Percentiles rank a stretch among this genome's conserved stretches.
Conservation (phyloP, 2,888 invertebrate species). For the Crioceris asparagi region DNA sequence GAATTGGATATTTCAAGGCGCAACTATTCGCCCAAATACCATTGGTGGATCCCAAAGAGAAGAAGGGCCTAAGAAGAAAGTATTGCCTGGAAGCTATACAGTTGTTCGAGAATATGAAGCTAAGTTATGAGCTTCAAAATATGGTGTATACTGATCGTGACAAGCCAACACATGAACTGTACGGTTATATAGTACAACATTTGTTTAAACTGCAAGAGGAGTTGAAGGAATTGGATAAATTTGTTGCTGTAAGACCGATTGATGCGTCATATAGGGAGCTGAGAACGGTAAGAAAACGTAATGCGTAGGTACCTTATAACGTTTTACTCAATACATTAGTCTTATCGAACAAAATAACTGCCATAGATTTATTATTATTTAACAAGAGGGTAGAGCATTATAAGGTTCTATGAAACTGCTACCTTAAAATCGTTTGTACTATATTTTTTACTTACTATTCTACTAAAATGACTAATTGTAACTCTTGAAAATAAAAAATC, state of each 20-base stretch:
- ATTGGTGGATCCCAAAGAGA: constrained; percentile 74
- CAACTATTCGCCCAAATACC: constrained; percentile 52
- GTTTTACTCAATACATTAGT: too few relatives aligned
- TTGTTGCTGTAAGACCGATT: constrained; percentile 46
- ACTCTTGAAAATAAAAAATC: too few relatives aligned
- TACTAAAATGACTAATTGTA: too few relatives aligned
- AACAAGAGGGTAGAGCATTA: too few relatives aligned
- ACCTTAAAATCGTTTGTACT: too few relatives aligned
- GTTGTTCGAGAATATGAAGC: constrained; percentile 45
- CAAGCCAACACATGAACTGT: constrained; percentile 41
- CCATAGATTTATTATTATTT: too few relatives aligned
- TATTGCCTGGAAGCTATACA: constrained; percentile 60
- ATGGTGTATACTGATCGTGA: constrained; percentile 33
- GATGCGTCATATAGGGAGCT: constrained; percentile 43
- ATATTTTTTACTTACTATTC: too few relatives aligned
- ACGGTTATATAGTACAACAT: constrained; percentile 37
- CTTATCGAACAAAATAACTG: too few relatives aligned
- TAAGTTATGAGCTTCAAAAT: constrained; percentile 47
- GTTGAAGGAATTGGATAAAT: constrained; percentile 38
- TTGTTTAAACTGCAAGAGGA: constrained; percentile 26
- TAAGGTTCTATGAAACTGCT: too few relatives aligned
- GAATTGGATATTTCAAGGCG: constrained; percentile 46
- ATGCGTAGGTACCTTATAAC: too few relatives aligned
- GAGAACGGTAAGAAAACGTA: constrained; percentile 44
- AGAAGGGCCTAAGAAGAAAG: constrained; percentile 56